Percentiles rank a stretch among this genome's conserved stretches.
Conservation (phyloP, 2,888 invertebrate species). For the Frankliniella fusca region DNA sequence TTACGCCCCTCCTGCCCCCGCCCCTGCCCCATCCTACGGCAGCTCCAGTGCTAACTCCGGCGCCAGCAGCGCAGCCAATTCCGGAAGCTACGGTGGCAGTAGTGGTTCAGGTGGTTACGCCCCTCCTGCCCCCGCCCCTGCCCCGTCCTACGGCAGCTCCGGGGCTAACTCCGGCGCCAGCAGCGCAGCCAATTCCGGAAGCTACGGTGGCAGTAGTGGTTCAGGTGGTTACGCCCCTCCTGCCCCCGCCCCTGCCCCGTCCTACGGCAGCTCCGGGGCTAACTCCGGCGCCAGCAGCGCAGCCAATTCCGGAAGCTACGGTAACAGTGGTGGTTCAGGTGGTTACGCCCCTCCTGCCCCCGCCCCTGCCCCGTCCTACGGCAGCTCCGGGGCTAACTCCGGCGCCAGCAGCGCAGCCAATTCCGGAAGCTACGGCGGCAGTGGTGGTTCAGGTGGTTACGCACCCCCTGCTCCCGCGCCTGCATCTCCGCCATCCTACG, state of each 20-base stretch:
- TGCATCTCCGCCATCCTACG: not conserved
- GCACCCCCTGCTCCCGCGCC: not conserved
- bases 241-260: not conserved
- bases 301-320: not conserved
- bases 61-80: not conserved
- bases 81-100: not conserved
- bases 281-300: not conserved
- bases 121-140: not conserved
- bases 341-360: not conserved
- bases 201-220: not conserved
- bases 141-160: not conserved
- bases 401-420: not conserved
- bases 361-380: not conserved
- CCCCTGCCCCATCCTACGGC: not conserved
- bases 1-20: not conserved
- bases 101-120: not conserved
- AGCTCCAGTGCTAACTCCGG: not conserved
- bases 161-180: not conserved
- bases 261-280: not conserved
- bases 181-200: not conserved
- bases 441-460: not conserved
- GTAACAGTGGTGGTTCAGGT: not conserved
- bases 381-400: not conserved
- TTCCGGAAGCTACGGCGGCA: not conserved
- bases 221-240: too few relatives aligned